These are phyloP conservation scores for Caerostris darwini DNA, from an alignment of 1,140 invertebrate genomes.

Conservation along the genomic window DNA sequence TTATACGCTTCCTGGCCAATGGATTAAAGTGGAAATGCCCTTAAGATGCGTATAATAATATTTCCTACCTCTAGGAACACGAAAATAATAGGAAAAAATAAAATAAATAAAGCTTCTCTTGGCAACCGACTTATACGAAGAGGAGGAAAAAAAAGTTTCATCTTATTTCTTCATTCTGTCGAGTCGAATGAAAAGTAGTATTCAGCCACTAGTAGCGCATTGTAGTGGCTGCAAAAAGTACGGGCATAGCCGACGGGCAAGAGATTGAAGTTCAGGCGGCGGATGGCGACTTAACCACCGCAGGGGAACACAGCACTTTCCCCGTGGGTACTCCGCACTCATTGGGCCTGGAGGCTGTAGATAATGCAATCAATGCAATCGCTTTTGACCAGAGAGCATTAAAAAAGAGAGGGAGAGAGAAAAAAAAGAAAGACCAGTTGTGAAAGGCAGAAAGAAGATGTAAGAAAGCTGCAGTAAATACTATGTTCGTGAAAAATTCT, in stretches of 20 bases:
- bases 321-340: slow-evolving; percentile 40
- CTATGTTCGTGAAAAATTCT: neutral
- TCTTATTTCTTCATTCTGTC: slow-evolving; percentile 60
- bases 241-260: slow-evolving; percentile 33
- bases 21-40: slow-evolving; percentile 31
- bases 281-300: slow-evolving; percentile 58
- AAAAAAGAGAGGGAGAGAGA: neutral
- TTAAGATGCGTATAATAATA: slow-evolving; percentile 39
- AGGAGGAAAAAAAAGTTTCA: slow-evolving; percentile 24
- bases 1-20: neutral
- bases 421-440: slow-evolving; percentile 9
- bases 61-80: neutral
- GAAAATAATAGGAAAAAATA: neutral
- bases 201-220: slow-evolving; percentile 46
- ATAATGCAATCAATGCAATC: slow-evolving; percentile 77
- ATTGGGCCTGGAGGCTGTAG: slow-evolving; percentile 49
- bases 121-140: slow-evolving; percentile 36
- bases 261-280: slow-evolving; percentile 46
- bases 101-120: slow-evolving; percentile 40
- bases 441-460: slow-evolving; percentile 41
- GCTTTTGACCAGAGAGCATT: slow-evolving; percentile 59
- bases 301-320: slow-evolving; percentile 57
- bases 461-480: slow-evolving; percentile 15
- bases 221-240: slow-evolving; percentile 63
- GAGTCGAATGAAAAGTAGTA: slow-evolving; percentile 70